Evolutionary conservation across 2,888 invertebrate species (phyloP).

Genomic region (Bembecia ichneumoniformis): DNA sequence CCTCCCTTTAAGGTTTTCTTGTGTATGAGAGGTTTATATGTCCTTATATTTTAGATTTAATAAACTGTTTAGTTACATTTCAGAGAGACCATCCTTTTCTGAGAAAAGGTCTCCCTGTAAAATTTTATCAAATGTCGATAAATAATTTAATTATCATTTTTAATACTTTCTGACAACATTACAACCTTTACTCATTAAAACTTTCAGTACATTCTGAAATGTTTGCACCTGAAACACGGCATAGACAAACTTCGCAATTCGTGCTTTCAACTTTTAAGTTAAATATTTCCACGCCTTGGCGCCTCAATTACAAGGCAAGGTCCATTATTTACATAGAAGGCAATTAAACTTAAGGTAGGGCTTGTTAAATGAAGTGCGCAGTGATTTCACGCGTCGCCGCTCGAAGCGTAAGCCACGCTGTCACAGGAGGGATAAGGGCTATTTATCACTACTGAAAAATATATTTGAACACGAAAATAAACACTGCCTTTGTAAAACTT

Average conservation of each 20-base stretch:
- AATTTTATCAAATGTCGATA: neutral
- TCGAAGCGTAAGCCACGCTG: neutral
- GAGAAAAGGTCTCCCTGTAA: too few species aligned
- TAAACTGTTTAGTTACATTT: too few species aligned
- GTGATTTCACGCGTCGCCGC: slow-evolving; percentile 6
- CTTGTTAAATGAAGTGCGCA: slow-evolving; percentile 6
- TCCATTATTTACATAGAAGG: slow-evolving; percentile 4
- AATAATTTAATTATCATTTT: neutral
- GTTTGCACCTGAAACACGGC: neutral
- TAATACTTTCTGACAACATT: too few species aligned
- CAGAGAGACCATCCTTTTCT: too few species aligned
- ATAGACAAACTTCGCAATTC: neutral
- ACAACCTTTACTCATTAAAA: too few species aligned
- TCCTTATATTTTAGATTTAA: too few species aligned
- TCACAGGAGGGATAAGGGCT: neutral
- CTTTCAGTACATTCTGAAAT: too few species aligned
- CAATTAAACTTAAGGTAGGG: slow-evolving; percentile 4
- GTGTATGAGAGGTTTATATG: too few species aligned
- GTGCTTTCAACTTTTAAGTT: neutral
- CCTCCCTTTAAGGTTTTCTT: too few species aligned
- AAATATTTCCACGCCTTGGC: neutral
- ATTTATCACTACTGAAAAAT: neutral
- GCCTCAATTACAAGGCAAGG: neutral
- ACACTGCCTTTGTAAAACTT: too few species aligned
- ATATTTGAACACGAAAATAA: too few species aligned